phyloP scores from a whole-genome alignment of 2,113 vertebrate genomes.

The Rhinolophus sinicus region DNA sequence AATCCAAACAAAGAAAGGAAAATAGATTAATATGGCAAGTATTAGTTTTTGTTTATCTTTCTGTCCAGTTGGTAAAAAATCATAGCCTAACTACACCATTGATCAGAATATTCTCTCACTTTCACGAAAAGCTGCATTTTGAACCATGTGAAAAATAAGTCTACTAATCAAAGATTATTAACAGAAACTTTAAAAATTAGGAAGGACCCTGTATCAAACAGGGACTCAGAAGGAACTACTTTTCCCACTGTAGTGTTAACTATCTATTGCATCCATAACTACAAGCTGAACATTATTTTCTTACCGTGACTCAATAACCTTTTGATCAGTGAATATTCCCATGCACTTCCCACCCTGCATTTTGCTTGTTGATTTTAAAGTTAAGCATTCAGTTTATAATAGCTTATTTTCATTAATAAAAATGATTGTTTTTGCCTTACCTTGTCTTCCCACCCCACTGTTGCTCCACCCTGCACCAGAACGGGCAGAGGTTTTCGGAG shows the following conservation, averaged over 20 bases:
- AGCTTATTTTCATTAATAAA: background rate
- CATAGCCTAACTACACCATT: background rate
- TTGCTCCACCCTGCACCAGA: slow-evolving; percentile 82
- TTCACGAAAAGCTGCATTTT: background rate
- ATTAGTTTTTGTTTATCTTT: background rate
- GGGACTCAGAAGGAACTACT: background rate
- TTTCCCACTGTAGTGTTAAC: background rate
- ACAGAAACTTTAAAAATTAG: background rate
- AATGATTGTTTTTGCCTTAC: background rate
- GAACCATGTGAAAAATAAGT: background rate
- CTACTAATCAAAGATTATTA: too few relatives aligned
- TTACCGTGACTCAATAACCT: background rate
- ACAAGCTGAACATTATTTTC: background rate
- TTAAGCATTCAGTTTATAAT: background rate
- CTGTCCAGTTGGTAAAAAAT: too few relatives aligned
- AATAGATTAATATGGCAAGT: background rate
- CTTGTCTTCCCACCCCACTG: slow-evolving; percentile 74
- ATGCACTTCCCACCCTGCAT: background rate
- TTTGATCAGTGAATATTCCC: background rate
- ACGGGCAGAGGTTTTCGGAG: slow-evolving; percentile 86
- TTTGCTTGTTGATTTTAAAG: background rate
- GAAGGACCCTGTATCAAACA: background rate
- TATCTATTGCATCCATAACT: background rate
- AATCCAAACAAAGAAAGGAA: background rate
- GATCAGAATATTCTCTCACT: background rate